phyloP scores from a whole-genome alignment of 2,113 vertebrate species.

The Chitala chitala region DNA sequence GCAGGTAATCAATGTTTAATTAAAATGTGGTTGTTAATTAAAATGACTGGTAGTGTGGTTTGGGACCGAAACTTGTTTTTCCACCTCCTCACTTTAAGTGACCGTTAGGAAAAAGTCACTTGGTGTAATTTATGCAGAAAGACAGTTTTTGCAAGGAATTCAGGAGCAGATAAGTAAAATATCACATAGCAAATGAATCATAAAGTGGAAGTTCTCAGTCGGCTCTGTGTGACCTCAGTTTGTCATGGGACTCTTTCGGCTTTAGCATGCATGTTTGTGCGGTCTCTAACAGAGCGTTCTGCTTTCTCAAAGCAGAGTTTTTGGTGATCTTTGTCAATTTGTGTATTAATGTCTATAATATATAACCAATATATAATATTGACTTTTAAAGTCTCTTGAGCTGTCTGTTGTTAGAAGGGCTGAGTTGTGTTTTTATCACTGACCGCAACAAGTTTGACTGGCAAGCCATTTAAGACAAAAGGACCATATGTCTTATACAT shows the following conservation, averaged over 20 bases:
- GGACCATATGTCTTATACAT: conserved; percentile 18
- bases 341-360: too few relatives aligned
- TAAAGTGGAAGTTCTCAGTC: too few relatives aligned
- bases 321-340: too few relatives aligned
- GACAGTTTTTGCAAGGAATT: neutral
- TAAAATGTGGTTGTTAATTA: conserved; percentile 80
- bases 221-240: too few relatives aligned
- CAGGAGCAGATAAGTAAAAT: neutral
- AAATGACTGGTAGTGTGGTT: conserved; percentile 59
- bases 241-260: too few relatives aligned
- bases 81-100: conserved; percentile 39
- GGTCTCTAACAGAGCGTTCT: too few relatives aligned
- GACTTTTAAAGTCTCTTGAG: neutral
- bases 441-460: neutral
- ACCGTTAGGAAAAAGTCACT: conserved; percentile 28
- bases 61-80: conserved; percentile 43
- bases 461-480: neutral
- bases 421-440: neutral
- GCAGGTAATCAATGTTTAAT: conserved; percentile 88
- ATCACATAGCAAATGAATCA: too few relatives aligned
- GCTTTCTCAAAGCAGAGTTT: too few relatives aligned
- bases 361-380: too few relatives aligned
- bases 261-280: too few relatives aligned
- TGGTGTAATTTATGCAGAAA: conserved; percentile 34
- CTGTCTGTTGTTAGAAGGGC: neutral